Conservation (phyloP, 1,140 invertebrate species). For the Aradophagus sp. region DNA sequence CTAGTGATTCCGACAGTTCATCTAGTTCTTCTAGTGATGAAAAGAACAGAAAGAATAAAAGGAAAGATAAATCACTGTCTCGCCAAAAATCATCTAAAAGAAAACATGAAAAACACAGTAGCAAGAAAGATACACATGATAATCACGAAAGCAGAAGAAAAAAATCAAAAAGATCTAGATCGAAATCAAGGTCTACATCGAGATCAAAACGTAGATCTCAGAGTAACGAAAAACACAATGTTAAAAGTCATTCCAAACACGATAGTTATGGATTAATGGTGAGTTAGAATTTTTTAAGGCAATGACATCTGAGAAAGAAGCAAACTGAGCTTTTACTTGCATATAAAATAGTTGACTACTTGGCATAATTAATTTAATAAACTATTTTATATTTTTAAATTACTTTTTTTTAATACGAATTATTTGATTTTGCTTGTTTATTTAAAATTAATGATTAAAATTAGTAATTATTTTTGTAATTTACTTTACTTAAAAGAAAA, state of each 20-base stretch:
- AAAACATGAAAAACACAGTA: slow-evolving; percentile 8
- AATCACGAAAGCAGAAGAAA: slow-evolving; percentile 11
- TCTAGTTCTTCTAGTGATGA: slow-evolving; percentile 6
- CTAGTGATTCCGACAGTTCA: slow-evolving; percentile 33
- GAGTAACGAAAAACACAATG: not conserved
- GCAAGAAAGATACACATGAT: slow-evolving; percentile 4
- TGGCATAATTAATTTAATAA: too few species aligned
- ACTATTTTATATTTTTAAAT: too few species aligned
- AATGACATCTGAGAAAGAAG: too few species aligned
- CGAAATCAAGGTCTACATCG: not conserved
- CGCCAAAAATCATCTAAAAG: slow-evolving; percentile 14
- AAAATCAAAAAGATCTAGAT: slow-evolving; percentile 30
- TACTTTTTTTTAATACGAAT: too few species aligned
- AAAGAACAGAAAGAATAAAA: slow-evolving; percentile 11
- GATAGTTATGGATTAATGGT: slow-evolving; percentile 41
- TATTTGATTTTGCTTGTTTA: not conserved
- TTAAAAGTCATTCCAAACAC: slow-evolving; percentile 4
- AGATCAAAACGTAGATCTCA: not conserved
- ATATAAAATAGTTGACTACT: too few species aligned
- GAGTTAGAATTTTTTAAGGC: too few species aligned
- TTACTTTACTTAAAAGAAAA: too few species aligned
- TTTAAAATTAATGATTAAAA: too few species aligned
- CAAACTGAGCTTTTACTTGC: too few species aligned
- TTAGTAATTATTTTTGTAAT: too few species aligned
- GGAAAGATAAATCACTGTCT: slow-evolving; percentile 11